These are phyloP conservation scores for Armadillidium nasatum DNA, from an alignment of 1,140 invertebrate genomes.

Conservation along the genomic window DNA sequence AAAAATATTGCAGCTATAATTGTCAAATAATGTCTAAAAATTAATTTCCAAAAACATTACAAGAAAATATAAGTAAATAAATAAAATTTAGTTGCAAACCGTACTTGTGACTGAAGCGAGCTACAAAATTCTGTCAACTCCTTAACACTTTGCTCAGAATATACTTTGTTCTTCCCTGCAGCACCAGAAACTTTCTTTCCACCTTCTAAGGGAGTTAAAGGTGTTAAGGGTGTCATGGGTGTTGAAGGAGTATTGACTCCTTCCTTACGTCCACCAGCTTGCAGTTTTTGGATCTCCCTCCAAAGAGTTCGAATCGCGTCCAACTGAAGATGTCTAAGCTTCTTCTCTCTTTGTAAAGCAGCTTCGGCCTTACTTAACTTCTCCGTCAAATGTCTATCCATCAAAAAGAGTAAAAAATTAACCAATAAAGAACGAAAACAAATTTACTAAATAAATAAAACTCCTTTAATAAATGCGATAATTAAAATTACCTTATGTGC, in stretches of 20 bases:
- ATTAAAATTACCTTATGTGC: slow-evolving; percentile 85
- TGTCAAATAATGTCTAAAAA: too few relatives aligned
- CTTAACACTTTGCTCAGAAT: slow-evolving; percentile 42
- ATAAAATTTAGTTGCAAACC: too few relatives aligned
- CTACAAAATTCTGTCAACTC: slow-evolving; percentile 39
- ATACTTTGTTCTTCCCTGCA: background rate
- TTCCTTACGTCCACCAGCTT: slow-evolving; percentile 33
- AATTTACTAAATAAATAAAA: too few relatives aligned
- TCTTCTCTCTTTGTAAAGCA: slow-evolving; percentile 75
- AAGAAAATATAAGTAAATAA: too few relatives aligned
- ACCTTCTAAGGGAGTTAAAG: slow-evolving; percentile 39
- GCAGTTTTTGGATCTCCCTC: slow-evolving; percentile 66
- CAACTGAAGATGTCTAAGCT: slow-evolving; percentile 79
- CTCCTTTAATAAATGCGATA: too few relatives aligned
- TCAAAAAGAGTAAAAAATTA: too few relatives aligned
- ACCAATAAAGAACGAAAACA: too few relatives aligned
- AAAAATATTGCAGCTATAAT: too few relatives aligned
- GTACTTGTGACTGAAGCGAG: slow-evolving; percentile 41
- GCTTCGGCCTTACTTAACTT: slow-evolving; percentile 76
- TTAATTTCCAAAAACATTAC: too few relatives aligned
- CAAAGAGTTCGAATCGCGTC: slow-evolving; percentile 83
- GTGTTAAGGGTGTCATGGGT: slow-evolving; percentile 41
- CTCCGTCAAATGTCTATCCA: slow-evolving; percentile 55
- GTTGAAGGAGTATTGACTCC: slow-evolving; percentile 39
- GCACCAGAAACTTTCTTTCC: slow-evolving; percentile 1